phyloP scores from a whole-genome alignment of 2,888 invertebrate species.

The Tetranychus truncatus region DNA sequence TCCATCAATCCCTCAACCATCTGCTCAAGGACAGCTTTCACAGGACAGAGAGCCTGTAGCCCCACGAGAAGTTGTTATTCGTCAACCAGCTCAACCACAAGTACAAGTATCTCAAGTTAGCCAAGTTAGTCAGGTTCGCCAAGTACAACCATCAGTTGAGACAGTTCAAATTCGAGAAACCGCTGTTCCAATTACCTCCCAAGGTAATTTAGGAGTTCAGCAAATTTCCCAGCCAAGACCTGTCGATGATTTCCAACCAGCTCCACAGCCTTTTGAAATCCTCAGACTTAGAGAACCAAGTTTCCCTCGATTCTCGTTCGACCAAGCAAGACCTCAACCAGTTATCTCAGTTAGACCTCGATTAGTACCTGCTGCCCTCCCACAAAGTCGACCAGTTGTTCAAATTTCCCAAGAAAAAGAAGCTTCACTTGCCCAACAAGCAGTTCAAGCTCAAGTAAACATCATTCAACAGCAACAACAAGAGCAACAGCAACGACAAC shows the following conservation, averaged over 20 bases:
- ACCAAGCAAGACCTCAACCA: conserved; percentile 51
- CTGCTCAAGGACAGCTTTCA: too few species aligned
- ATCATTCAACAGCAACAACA: too few species aligned
- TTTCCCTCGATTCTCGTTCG: conserved; percentile 85
- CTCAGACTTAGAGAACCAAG: conserved; percentile 39
- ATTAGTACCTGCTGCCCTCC: background rate
- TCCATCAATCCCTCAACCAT: background rate
- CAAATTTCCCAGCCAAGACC: background rate
- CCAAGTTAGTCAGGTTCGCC: background rate
- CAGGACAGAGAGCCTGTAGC: background rate
- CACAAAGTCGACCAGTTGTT: background rate
- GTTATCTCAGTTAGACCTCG: background rate
- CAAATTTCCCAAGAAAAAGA: background rate
- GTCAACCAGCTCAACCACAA: background rate
- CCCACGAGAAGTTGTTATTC: background rate
- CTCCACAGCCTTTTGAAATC: background rate
- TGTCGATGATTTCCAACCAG: background rate
- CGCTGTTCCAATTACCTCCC: background rate
- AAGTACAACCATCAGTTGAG: background rate
- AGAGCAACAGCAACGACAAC: too few species aligned
- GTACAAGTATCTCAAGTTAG: background rate
- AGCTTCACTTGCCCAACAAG: too few species aligned
- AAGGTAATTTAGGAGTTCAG: background rate
- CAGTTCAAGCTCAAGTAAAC: too few species aligned
- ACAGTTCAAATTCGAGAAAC: background rate